Conservation (phyloP, 1,140 invertebrate species). For the Papilio machaon region DNA sequence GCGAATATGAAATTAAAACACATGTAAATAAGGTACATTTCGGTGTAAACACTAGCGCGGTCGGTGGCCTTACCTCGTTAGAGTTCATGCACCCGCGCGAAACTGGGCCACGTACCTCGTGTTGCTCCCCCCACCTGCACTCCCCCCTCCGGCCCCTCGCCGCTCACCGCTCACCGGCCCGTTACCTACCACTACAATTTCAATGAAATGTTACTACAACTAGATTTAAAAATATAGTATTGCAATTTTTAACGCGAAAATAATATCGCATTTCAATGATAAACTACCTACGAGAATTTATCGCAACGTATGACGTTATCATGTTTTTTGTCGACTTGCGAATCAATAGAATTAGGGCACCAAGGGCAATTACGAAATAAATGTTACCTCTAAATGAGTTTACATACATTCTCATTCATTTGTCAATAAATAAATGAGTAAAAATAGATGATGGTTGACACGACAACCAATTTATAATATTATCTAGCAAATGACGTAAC, state of each 20-base stretch:
- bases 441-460: neutral
- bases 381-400: neutral
- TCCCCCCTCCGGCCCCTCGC: constrained; percentile 50
- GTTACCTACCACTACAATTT: constrained; percentile 75
- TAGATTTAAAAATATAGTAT: constrained; percentile 40
- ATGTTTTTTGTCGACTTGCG: constrained; percentile 37
- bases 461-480: constrained; percentile 15
- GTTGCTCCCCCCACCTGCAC: constrained; percentile 63
- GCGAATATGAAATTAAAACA: constrained; percentile 50
- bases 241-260: constrained; percentile 37
- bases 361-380: neutral
- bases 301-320: neutral
- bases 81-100: constrained; percentile 80
- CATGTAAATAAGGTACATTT: constrained; percentile 55
- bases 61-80: constrained; percentile 81
- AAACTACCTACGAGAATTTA: neutral
- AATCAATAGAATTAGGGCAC: constrained; percentile 41
- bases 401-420: neutral
- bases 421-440: neutral
- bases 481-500: constrained; percentile 41
- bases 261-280: constrained; percentile 8
- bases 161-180: constrained; percentile 59
- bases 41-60: constrained; percentile 57
- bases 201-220: constrained; percentile 74
- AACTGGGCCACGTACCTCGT: constrained; percentile 79